Conservation (phyloP, 2,113 vertebrate genomes). For the Desmodus rotundus region DNA sequence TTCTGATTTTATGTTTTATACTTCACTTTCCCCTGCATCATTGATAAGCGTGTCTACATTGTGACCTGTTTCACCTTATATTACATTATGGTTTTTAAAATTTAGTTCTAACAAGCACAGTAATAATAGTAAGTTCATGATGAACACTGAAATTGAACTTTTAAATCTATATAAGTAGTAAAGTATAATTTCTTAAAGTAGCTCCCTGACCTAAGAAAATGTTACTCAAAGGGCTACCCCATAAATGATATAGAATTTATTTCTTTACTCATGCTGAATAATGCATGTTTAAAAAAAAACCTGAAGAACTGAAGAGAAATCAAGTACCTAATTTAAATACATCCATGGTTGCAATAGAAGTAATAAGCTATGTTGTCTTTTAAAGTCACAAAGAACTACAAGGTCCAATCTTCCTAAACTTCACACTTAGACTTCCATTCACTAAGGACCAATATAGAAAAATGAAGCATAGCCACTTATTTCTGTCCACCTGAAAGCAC, state of each 20-base stretch:
- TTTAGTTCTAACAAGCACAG: neutral
- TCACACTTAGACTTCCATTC: neutral
- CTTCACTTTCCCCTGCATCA: conserved; percentile 37
- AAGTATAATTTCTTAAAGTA: conserved; percentile 32
- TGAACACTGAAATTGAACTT: conserved; percentile 2
- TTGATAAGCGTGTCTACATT: neutral
- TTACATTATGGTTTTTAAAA: conserved; percentile 48
- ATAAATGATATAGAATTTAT: conserved; percentile 16
- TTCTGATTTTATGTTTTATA: conserved; percentile 32
- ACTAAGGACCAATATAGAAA: neutral
- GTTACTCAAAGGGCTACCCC: neutral
- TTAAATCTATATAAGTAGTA: neutral
- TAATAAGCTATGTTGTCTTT: neutral
- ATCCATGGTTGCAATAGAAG: neutral
- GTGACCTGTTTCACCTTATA: neutral
- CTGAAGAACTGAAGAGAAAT: conserved; percentile 9
- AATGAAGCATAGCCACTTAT: neutral
- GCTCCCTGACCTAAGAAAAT: conserved; percentile 42
- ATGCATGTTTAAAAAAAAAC: neutral
- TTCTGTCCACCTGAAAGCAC: neutral
- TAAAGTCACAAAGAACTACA: conserved; percentile 1
- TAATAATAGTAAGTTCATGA: conserved; percentile 29
- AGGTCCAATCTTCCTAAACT: neutral
- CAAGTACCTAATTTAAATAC: conserved; percentile 21
- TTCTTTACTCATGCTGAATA: conserved; percentile 25